Conservation (phyloP, 2,888 invertebrate species). For the Andricus curvator region DNA sequence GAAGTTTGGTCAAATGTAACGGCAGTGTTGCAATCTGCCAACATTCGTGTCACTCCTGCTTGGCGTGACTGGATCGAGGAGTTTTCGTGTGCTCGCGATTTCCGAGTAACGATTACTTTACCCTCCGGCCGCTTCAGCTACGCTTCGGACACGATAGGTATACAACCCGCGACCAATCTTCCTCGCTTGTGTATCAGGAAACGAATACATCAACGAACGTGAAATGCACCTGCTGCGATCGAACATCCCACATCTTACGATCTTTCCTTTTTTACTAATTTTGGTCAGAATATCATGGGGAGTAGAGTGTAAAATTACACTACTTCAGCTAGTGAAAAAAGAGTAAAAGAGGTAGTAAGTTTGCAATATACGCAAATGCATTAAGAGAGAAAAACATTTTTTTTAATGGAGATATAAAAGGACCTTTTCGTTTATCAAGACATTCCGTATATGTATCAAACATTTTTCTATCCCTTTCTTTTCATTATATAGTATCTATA, state of each 20-base stretch:
- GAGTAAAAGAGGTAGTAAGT: no score
- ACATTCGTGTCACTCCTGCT: conserved; percentile 28
- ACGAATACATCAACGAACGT: neutral
- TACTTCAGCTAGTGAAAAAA: no score
- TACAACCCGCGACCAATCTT: neutral
- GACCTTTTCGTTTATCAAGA: no score
- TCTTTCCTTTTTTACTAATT: neutral
- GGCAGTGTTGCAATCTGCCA: neutral
- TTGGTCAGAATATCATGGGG: neutral
- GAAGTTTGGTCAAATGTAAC: neutral
- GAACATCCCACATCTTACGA: neutral
- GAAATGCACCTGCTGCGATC: neutral
- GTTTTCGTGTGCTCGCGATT: conserved; percentile 40
- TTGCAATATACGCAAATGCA: no score
- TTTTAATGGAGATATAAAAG: no score
- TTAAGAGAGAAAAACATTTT: no score
- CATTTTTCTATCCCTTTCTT: no score
- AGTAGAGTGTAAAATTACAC: no score
- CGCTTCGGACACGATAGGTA: neutral
- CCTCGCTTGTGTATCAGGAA: neutral
- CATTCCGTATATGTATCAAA: no score
- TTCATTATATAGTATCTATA: no score
- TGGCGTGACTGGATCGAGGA: conserved; percentile 36
- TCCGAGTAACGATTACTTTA: conserved; percentile 33
- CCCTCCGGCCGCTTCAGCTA: neutral